Percentiles rank a stretch among this genome's conserved stretches.
Evolutionary conservation across 2,888 invertebrate species (phyloP).

Genomic region (Lasius fuliginosus): DNA sequence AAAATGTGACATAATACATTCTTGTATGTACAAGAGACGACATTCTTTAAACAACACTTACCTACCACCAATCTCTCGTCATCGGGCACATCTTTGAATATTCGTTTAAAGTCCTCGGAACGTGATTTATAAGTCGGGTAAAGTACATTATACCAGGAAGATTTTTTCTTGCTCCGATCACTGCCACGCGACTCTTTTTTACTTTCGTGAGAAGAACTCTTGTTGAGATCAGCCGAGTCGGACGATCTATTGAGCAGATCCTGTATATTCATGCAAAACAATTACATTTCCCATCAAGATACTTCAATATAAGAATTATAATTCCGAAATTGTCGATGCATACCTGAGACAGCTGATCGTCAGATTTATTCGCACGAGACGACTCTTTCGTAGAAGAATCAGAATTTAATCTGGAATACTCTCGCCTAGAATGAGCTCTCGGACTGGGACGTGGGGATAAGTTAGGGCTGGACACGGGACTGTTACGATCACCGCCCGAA

Average conservation of each 20-base stretch:
- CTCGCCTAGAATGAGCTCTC: conserved; percentile 79
- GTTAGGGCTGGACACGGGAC: conserved; percentile 87
- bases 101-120: conserved; percentile 96
- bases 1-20: conserved; percentile 26
- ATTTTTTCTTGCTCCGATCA: conserved; percentile 90
- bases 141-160: conserved; percentile 94
- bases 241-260: conserved; percentile 81
- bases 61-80: conserved; percentile 97
- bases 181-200: conserved; percentile 86
- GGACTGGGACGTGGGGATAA: conserved; percentile 87
- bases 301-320: neutral
- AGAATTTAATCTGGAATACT: conserved; percentile 73
- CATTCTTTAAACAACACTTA: conserved; percentile 84
- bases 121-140: conserved; percentile 98
- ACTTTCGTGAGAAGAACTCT: conserved; percentile 78
- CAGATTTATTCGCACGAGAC: conserved; percentile 72
- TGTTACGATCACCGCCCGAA: conserved; percentile 79
- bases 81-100: conserved; percentile 96
- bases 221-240: conserved; percentile 82
- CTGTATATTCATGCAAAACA: conserved; percentile 35
- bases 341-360: conserved; percentile 79
- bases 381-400: conserved; percentile 77
- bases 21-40: neutral
- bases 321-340: neutral
- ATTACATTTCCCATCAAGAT: neutral